Percentiles rank a stretch among this genome's conserved stretches.
Conservation (phyloP, 2,888 invertebrate species). For the Drosophila sordidapex region DNA sequence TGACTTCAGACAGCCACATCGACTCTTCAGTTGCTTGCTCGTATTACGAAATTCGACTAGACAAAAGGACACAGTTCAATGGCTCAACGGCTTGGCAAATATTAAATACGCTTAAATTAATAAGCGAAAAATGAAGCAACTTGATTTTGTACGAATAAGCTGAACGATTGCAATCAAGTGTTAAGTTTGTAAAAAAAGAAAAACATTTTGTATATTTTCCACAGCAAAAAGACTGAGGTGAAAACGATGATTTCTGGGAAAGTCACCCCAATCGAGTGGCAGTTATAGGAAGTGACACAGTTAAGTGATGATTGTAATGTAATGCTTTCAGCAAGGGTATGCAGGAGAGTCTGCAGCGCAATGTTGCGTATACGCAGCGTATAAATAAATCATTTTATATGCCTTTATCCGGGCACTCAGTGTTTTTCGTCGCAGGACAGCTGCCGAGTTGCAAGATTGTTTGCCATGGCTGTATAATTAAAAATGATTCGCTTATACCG, state of each 20-base stretch:
- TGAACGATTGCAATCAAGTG: not conserved
- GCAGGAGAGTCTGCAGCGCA: not conserved
- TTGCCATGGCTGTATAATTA: constrained; percentile 33
- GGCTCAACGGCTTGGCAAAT: not conserved
- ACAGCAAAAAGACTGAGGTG: not conserved
- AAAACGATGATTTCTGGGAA: not conserved
- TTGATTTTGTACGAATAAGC: not conserved
- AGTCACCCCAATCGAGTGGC: not conserved
- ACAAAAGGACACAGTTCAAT: not conserved
- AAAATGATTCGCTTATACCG: constrained; percentile 39
- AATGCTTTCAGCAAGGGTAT: not conserved
- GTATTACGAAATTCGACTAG: not conserved
- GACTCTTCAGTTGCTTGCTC: constrained; percentile 1
- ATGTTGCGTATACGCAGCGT: constrained; percentile 47
- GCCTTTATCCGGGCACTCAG: constrained; percentile 18
- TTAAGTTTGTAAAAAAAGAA: not conserved
- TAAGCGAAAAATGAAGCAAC: not conserved
- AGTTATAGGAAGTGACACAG: not conserved
- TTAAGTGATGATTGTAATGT: constrained; percentile 11
- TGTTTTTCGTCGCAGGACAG: constrained; percentile 8
- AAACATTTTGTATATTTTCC: not conserved
- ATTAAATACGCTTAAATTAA: constrained; percentile 3
- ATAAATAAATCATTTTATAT: constrained; percentile 54
- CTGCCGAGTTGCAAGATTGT: constrained; percentile 17
- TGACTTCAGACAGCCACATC: constrained; percentile 9